Evolutionary conservation across 2,797 vertebrate species (phyloP).

Genomic region (Acipenser ruthenus): DNA sequence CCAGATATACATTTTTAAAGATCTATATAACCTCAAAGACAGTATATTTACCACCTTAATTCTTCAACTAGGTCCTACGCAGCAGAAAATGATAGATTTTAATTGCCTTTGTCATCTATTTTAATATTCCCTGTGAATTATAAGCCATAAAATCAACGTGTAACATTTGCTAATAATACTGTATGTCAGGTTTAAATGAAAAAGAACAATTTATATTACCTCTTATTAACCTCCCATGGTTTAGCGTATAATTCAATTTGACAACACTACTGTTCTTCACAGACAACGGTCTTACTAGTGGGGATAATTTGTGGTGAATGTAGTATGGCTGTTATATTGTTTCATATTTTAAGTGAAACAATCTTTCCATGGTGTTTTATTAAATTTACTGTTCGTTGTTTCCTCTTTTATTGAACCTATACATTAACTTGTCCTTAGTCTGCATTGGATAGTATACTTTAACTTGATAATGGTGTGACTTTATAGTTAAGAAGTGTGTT

Average conservation of each 20-base stretch:
- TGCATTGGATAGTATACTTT: no score
- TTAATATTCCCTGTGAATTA: conserved; percentile 40
- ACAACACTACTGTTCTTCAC: conserved; percentile 9
- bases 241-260: conserved; percentile 39
- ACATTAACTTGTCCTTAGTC: no score
- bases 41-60: conserved; percentile 37
- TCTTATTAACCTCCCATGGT: conserved; percentile 49
- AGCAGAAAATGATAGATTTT: conserved; percentile 42
- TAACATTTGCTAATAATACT: conserved; percentile 42
- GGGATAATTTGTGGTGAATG: not conserved
- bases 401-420: no score
- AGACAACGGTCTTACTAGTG: not conserved
- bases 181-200: conserved; percentile 44
- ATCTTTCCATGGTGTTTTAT: not conserved
- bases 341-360: conserved; percentile 4
- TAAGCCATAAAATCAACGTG: conserved; percentile 39
- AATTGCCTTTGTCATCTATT: conserved; percentile 46
- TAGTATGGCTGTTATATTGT: not conserved
- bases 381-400: not conserved
- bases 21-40: conserved; percentile 24
- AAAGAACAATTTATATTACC: conserved; percentile 41
- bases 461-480: no score
- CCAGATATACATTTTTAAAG: conserved; percentile 14
- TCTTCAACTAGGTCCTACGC: conserved; percentile 18
- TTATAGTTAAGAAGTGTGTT: no score